Conservation (phyloP, 2,113 vertebrate species). For the Phaethornis superciliosus region DNA sequence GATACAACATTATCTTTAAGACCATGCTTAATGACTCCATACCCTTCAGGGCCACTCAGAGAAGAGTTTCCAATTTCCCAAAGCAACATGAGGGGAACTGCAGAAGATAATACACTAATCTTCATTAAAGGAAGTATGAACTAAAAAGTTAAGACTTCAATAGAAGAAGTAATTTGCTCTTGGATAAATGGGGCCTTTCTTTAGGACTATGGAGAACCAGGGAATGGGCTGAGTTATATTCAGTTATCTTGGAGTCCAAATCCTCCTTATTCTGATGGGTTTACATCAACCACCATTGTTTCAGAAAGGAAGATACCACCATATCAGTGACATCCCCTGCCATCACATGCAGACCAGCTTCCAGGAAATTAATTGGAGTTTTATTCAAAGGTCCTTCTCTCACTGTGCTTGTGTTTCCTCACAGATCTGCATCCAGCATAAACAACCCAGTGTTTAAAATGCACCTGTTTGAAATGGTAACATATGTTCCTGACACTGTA, state of each 20-base stretch:
- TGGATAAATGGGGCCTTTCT: not conserved
- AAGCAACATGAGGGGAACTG: not conserved
- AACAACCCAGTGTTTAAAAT: not conserved
- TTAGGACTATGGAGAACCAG: not conserved
- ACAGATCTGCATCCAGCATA: not conserved
- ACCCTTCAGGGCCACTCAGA: not conserved
- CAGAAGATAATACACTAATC: not conserved
- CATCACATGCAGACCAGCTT: not conserved
- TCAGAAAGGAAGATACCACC: not conserved
- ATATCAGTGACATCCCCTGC: fast-evolving
- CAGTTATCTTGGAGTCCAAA: not conserved
- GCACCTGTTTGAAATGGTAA: not conserved
- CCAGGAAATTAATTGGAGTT: not conserved
- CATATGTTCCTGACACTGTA: not conserved
- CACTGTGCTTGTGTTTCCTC: not conserved
- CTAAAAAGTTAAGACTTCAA: not conserved
- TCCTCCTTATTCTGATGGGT: not conserved
- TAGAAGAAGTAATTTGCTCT: not conserved
- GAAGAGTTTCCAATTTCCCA: not conserved
- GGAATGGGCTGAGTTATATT: not conserved
- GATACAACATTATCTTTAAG: not conserved
- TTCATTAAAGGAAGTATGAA: not conserved
- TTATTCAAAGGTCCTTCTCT: not conserved
- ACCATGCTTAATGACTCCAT: not conserved
- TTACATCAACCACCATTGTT: not conserved